These are phyloP conservation scores for Plutomurus gul DNA, from an alignment of 1,140 invertebrate species.

Conservation along the genomic window DNA sequence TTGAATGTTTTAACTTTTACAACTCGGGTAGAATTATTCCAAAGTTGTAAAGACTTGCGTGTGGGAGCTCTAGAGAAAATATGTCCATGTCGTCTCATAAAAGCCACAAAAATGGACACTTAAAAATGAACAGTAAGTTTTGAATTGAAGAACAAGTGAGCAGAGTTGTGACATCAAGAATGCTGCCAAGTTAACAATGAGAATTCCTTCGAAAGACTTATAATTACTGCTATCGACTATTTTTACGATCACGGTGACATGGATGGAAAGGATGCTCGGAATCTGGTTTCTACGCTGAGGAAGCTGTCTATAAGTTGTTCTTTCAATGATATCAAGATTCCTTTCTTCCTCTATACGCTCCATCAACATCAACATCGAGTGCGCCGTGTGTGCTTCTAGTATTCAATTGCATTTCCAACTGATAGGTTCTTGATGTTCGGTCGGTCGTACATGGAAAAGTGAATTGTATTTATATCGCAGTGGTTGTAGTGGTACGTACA, in stretches of 20 bases:
- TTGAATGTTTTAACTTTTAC: no score
- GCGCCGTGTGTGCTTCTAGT: not conserved
- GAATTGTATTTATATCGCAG: constrained; percentile 5
- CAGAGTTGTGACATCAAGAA: not conserved
- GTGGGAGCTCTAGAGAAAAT: not conserved
- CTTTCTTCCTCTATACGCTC: not conserved
- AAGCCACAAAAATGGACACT: not conserved
- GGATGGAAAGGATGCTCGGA: not conserved
- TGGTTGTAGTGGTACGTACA: not conserved
- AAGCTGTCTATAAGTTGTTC: constrained; percentile 18
- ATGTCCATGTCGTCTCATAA: not conserved
- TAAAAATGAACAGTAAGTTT: constrained; percentile 18
- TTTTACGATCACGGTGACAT: constrained; percentile 5
- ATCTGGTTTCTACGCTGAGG: constrained; percentile 9
- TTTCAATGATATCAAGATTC: constrained; percentile 1
- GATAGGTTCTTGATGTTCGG: constrained; percentile 1
- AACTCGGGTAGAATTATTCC: no score
- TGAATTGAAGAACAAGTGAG: not conserved
- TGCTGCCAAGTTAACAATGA: not conserved
- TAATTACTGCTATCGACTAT: constrained; percentile 29
- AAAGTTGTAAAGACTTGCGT: not conserved
- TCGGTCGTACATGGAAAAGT: not conserved
- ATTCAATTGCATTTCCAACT: constrained; percentile 7
- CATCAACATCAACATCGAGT: not conserved
- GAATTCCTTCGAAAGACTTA: constrained; percentile 7